A percentile compares a stretch with the other conserved stretches of the same genome.
Conservation (phyloP, 2,113 vertebrate genomes). For the Diadophis punctatus region DNA sequence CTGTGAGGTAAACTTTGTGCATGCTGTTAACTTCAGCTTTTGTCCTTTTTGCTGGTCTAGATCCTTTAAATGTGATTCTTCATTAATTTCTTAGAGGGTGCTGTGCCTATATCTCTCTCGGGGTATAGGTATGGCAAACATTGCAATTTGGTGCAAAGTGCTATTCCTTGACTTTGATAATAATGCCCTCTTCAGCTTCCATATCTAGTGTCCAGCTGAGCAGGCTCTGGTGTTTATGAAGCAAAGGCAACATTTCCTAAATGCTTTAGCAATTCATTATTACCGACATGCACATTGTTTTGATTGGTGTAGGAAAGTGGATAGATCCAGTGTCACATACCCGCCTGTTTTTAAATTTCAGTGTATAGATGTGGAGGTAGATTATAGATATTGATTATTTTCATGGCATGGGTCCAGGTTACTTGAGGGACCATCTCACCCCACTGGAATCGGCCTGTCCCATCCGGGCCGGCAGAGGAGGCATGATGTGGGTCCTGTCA, state of each 20-base stretch:
- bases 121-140: neutral
- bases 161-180: neutral
- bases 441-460: neutral
- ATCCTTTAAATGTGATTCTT: neutral
- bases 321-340: neutral
- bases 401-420: neutral
- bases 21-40: constrained; percentile 34
- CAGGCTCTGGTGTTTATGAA: neutral
- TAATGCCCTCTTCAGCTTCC: neutral
- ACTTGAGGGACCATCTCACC: neutral
- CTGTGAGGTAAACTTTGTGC: constrained; percentile 81
- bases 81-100: neutral
- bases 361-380: neutral
- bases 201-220: fast-evolving
- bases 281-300: neutral
- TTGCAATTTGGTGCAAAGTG: neutral
- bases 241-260: neutral
- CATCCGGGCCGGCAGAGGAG: neutral
- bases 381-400: neutral
- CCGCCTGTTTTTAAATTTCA: neutral
- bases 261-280: neutral
- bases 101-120: neutral
- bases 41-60: neutral
- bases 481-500: neutral
- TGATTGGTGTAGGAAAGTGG: neutral